A percentile compares a stretch with the other conserved stretches of the same genome.
Conservation (phyloP, 2,113 vertebrate species). For the Phodopus roborovskii region DNA sequence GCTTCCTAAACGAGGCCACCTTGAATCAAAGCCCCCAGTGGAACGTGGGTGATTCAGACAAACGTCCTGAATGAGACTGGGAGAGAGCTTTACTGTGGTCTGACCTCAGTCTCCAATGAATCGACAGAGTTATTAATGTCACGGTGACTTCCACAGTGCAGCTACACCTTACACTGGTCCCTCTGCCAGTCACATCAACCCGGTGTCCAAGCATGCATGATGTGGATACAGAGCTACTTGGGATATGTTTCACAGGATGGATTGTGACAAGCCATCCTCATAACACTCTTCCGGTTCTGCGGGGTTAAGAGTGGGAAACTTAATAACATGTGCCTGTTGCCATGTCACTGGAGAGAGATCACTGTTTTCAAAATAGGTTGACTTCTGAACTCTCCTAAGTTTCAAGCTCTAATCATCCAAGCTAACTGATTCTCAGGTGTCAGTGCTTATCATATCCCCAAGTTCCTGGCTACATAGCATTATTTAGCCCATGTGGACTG, state of each 20-base stretch:
- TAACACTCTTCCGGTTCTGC: background rate
- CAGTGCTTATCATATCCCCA: background rate
- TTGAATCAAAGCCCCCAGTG: conserved; percentile 42
- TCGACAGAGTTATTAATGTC: conserved; percentile 58
- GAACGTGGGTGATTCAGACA: conserved; percentile 44
- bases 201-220: background rate
- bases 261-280: background rate
- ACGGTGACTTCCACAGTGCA: background rate
- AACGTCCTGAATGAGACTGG: conserved; percentile 50
- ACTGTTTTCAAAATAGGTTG: background rate
- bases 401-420: background rate
- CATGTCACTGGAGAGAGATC: background rate
- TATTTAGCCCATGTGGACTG: background rate
- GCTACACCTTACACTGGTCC: background rate
- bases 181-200: background rate
- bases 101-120: conserved; percentile 33
- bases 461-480: background rate
- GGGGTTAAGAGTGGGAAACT: background rate
- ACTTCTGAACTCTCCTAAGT: background rate
- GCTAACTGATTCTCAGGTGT: background rate
- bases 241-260: background rate
- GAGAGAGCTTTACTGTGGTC: conserved; percentile 27
- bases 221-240: background rate
- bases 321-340: background rate
- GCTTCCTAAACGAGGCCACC: conserved; percentile 57